phyloP scores from a whole-genome alignment of 2,797 vertebrate species.

The Diceros bicornis region DNA sequence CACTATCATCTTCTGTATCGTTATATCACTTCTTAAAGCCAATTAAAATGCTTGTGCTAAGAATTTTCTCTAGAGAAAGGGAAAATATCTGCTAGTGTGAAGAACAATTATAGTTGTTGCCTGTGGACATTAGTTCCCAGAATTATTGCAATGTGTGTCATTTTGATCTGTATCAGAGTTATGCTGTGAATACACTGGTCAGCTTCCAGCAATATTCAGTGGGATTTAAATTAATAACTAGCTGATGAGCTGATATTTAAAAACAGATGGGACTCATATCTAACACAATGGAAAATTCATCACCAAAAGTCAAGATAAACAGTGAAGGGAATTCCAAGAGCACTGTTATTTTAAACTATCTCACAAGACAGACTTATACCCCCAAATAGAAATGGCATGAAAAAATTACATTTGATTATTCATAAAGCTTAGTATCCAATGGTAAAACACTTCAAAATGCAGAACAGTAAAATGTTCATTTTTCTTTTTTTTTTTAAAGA shows the following conservation, averaged over 20 bases:
- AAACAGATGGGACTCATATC: constrained; percentile 68
- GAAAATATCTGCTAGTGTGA: constrained; percentile 62
- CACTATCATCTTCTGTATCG: background rate
- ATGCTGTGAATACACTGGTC: constrained; percentile 68
- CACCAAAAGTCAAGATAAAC: constrained; percentile 39
- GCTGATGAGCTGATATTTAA: constrained; percentile 56
- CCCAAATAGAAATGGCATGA: background rate
- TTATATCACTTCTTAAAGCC: constrained; percentile 66
- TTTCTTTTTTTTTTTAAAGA: rapidly evolving
- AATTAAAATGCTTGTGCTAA: constrained; percentile 79
- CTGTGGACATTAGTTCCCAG: constrained; percentile 59
- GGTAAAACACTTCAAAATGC: background rate
- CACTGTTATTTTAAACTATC: constrained; percentile 39
- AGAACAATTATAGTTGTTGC: constrained; percentile 67
- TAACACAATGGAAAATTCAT: constrained; percentile 38
- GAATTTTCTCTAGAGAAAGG: constrained; percentile 64
- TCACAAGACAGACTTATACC: background rate
- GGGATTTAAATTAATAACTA: constrained; percentile 79
- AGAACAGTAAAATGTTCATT: background rate
- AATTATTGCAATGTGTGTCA: constrained; percentile 67
- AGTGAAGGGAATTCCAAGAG: background rate
- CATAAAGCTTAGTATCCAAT: background rate
- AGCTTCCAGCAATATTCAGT: constrained; percentile 67
- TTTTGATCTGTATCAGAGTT: constrained; percentile 75
- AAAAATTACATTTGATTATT: background rate